phyloP scores from a whole-genome alignment of 2,797 vertebrate genomes.

The Muscicapa striata region DNA sequence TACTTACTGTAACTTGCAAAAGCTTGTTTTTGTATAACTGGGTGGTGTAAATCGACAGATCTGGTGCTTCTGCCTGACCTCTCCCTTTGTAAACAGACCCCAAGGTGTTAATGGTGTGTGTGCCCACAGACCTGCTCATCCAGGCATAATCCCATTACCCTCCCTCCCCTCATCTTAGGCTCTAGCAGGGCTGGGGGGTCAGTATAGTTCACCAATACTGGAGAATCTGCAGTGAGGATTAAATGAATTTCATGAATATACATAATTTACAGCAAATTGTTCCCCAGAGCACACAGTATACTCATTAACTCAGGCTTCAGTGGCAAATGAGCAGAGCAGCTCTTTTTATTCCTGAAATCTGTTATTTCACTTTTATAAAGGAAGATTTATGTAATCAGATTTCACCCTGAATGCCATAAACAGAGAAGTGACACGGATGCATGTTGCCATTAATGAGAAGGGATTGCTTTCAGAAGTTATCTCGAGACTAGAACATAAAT shows the following conservation, averaged over 20 bases:
- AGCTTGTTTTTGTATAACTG: neutral
- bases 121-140: neutral
- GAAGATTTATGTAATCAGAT: neutral
- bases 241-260: neutral
- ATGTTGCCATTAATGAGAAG: neutral
- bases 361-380: neutral
- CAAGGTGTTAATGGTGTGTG: neutral
- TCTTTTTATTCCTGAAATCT: neutral
- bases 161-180: neutral
- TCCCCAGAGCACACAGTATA: neutral
- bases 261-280: neutral
- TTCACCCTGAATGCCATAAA: neutral
- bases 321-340: neutral
- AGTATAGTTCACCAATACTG: neutral
- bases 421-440: neutral
- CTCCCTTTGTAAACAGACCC: neutral
- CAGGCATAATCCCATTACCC: neutral
- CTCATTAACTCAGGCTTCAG: neutral
- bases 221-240: neutral
- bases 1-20: neutral
- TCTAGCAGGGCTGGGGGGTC: neutral
- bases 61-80: neutral
- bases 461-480: conserved; percentile 12
- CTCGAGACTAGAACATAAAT: neutral
- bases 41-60: neutral